Percentiles rank a stretch among this genome's conserved stretches.
These are phyloP conservation scores for Thermophis baileyi DNA, from an alignment of 2,113 vertebrate genomes.

Conservation along the genomic window DNA sequence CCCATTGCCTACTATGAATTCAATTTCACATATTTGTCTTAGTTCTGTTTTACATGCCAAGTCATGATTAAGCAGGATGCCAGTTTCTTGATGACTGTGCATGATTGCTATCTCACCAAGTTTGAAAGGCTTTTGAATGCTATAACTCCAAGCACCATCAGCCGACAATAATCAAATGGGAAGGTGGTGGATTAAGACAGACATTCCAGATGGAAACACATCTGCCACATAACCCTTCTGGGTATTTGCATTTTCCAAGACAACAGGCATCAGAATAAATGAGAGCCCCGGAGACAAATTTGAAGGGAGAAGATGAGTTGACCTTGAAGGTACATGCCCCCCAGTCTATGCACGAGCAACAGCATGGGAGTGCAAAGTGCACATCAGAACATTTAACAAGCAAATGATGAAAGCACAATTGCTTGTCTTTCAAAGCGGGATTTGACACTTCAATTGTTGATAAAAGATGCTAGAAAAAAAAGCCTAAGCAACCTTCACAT, in stretches of 20 bases:
- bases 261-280: not conserved
- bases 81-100: not conserved
- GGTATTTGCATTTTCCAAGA: not conserved
- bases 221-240: not conserved
- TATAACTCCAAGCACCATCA: not conserved
- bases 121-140: not conserved
- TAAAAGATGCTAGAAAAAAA: not conserved
- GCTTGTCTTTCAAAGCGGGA: not conserved
- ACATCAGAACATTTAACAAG: conserved; percentile 3
- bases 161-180: not conserved
- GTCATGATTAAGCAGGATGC: not conserved
- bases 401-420: conserved; percentile 12
- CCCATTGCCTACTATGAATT: not conserved
- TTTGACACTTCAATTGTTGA: not conserved
- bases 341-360: not conserved
- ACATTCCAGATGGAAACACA: not conserved
- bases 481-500: not conserved
- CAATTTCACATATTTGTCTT: not conserved
- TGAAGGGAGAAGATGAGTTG: not conserved
- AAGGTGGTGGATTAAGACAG: not conserved
- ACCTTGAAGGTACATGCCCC: not conserved
- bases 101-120: not conserved
- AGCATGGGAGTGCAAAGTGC: not conserved
- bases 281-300: not conserved
- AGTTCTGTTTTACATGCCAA: not conserved